Evolutionary conservation across 2,113 vertebrate species (phyloP).

Genomic region (Chitala chitala): DNA sequence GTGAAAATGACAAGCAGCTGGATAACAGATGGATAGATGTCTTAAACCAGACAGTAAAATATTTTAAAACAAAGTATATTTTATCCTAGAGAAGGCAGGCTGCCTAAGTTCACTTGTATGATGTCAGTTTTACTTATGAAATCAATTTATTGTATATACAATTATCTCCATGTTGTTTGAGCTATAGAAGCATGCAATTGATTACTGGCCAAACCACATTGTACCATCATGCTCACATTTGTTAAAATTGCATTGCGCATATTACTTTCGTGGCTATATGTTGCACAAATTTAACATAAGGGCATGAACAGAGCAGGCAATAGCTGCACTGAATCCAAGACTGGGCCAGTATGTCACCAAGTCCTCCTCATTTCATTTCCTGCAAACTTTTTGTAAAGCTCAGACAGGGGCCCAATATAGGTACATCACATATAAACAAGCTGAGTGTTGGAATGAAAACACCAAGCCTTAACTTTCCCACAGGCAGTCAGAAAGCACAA

Average conservation of each 20-base stretch:
- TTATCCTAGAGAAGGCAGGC: background rate
- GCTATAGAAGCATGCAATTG: too few relatives aligned
- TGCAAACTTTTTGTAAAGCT: background rate
- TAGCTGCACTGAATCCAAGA: background rate
- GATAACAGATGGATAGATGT: too few relatives aligned
- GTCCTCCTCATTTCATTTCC: background rate
- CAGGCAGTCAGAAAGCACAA: constrained; percentile 23
- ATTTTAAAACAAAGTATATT: background rate
- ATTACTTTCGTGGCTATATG: background rate
- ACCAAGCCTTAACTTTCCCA: background rate
- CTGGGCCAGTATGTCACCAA: background rate
- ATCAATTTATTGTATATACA: background rate
- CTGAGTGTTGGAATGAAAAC: background rate
- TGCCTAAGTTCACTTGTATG: background rate
- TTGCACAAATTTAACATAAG: background rate
- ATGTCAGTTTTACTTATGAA: background rate
- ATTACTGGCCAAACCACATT: too few relatives aligned
- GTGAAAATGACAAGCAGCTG: too few relatives aligned
- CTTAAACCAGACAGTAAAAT: too few relatives aligned
- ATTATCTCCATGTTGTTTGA: background rate
- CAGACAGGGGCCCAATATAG: background rate
- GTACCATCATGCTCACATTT: too few relatives aligned
- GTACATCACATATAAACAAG: background rate
- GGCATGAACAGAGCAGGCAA: background rate
- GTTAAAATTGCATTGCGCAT: too few relatives aligned